Evolutionary conservation across 2,888 invertebrate species (phyloP).

Genomic region (Morpho achilles): DNA sequence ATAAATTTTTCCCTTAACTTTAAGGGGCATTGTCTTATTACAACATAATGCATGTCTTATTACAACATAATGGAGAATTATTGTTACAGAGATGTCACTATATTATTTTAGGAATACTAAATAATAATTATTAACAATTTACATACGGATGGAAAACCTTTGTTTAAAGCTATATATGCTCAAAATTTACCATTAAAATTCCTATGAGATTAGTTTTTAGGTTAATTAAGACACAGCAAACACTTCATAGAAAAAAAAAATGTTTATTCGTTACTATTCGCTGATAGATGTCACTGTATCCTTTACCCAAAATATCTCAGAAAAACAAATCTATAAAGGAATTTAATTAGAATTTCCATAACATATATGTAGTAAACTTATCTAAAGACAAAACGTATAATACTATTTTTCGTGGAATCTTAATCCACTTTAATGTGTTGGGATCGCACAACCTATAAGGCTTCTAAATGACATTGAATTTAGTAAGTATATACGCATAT

Average conservation of each 20-base stretch:
- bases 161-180: too few relatives aligned
- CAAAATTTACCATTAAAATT: too few relatives aligned
- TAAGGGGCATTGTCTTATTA: too few relatives aligned
- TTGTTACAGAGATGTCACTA: background rate
- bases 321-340: too few relatives aligned
- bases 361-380: background rate
- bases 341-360: too few relatives aligned
- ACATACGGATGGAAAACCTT: too few relatives aligned
- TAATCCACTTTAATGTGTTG: slow-evolving; percentile 9
- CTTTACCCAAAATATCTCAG: too few relatives aligned
- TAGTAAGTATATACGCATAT: background rate
- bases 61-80: background rate
- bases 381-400: background rate
- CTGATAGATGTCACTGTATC: slow-evolving; percentile 4
- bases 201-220: too few relatives aligned
- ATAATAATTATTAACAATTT: background rate
- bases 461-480: slow-evolving; percentile 18
- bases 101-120: background rate
- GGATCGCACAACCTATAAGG: slow-evolving; percentile 5
- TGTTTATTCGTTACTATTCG: background rate
- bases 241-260: too few relatives aligned
- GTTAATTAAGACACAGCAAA: too few relatives aligned
- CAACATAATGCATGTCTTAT: too few relatives aligned
- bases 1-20: too few relatives aligned
- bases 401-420: background rate